Evolutionary conservation across 2,113 vertebrate genomes (phyloP), one percentile per base, ranked within the genome.

Genomic region (Pluvialis apricaria): DNA sequence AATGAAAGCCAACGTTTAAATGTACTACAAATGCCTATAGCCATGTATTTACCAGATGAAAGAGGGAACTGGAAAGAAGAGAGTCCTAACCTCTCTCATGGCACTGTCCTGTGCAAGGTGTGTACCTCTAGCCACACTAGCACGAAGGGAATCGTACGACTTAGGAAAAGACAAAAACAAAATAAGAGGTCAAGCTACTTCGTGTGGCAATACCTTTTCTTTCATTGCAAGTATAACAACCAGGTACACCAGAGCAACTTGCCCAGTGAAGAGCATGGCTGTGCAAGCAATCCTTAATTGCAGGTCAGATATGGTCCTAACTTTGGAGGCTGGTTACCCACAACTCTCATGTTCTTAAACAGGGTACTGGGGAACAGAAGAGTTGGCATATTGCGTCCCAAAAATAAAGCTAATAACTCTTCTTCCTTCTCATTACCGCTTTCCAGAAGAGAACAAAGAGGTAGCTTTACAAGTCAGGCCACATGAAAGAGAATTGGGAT

Each of bases 11-110:
- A 2, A 10, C 19, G 29, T 28, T 62, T 75, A 52, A 51, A 51
- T 5, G 19, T 29, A n/a, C 36, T 40, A 60, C 34, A 60, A 47
- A 42, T 47, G 15, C 52, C 15, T 40, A 36, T 2, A 79, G 61
- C 11, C n/a, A 55, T 0, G 0, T 61, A 25, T 60, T 68, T 68
- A 78, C 12, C 13, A 52, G 24, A 57, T 17, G 14, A 73, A 75
- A 49, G 26, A n/a, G 20, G 9, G 17, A 60, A 85, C n/a, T 14
- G 29, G 16, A 76, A 36, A 73, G 42, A 45, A 91, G 11, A 31
- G 19, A 32, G 9, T 58, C 57, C 40, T 19, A 66, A 57, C 52
- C 36, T 45, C 32, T 55, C n/a, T 49, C 4, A 2, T 18, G 26
- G 8, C 22, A 49, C 29, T 38, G 19, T 61, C 45, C 31, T n/a